Base-by-base conservation (phyloP, 2,113 vertebrate genomes). In the Glaucidium brasilianum region DNA sequence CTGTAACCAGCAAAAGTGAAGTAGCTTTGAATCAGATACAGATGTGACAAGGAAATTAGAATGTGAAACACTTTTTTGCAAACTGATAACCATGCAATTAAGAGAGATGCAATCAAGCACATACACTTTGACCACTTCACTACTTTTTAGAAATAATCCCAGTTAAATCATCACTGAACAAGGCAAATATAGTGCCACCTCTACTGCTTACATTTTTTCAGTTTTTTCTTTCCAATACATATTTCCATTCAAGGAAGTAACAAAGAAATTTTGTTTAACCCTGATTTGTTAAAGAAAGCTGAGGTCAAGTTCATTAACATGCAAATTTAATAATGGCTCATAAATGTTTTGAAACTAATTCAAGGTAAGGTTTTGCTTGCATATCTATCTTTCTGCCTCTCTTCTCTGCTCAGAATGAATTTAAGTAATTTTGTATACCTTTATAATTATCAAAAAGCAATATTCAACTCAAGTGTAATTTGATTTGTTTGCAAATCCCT, bases 401-500 rank as follows among this genome's bases (percentile, higher is more conserved):
- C 43, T 84, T 92, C 47, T 83, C 76, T 91, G 72, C 81, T 92
- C 52, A 90, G 29, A 85, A 85, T 32, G 23, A 78, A 73, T 52
- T 77, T 63, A 72, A 90, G 34, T 50, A 69, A 79, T 83, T 94
- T 92, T 64, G 26, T 37, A 76, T 30, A 35, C 15, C 52, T 87
- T 86, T 75, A 50, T 16, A 93, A 88, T 32, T 75, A 82, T n/a
- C 34, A 86, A 69, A 83, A 89, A 52, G 35, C 26, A 92, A 76
- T 87, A 88, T 75, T 62, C 32, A 88, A 49, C 41, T 69, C 50
- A 96, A 96, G 75, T 85, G 77, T 91, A 95, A 92, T 92, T 92
- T 88, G 79, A 94, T 96, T 95, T 97, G 96, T 86, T 96, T 96
- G 96, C 96, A 97, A 97, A 97, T 97, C 92, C 91, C 92, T 96